Evolutionary conservation across 2,113 vertebrate genomes (phyloP).

Genomic region (Cromileptes altivelis): DNA sequence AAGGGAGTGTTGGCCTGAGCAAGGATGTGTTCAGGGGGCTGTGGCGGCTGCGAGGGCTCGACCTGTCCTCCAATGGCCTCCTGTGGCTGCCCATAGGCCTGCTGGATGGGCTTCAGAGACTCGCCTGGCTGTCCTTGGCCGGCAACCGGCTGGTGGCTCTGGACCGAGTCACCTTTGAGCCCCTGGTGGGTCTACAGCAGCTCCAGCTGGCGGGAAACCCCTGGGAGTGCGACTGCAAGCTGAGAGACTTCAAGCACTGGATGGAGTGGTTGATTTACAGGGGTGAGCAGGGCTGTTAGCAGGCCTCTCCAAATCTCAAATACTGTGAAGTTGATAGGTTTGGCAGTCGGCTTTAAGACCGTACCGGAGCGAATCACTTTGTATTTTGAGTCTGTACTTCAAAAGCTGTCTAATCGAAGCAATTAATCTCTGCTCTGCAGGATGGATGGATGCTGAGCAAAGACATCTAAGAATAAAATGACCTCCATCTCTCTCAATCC

Average conservation of each 20-base stretch:
- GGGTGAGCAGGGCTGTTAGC: conserved; percentile 82
- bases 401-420: conserved; percentile 48
- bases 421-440: conserved; percentile 51
- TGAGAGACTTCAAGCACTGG: conserved; percentile 95
- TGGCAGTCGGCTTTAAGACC: background rate
- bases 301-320: conserved; percentile 29
- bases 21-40: conserved; percentile 88
- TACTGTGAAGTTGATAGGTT: conserved; percentile 8
- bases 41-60: conserved; percentile 87
- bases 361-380: conserved; percentile 26
- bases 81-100: conserved; percentile 88
- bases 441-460: conserved; percentile 37
- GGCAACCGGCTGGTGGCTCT: conserved; percentile 90
- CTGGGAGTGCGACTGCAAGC: conserved; percentile 95
- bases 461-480: conserved; percentile 56
- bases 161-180: conserved; percentile 91
- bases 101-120: conserved; percentile 87
- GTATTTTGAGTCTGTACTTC: conserved; percentile 32
- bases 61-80: conserved; percentile 92
- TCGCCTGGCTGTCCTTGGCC: conserved; percentile 90
- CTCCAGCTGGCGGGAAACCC: conserved; percentile 92
- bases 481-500: conserved; percentile 52
- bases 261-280: conserved; percentile 96
- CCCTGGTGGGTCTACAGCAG: conserved; percentile 87
- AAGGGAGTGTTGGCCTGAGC: conserved; percentile 81